Base-by-base conservation (phyloP, 2,888 invertebrate genomes). In the Odontothrips loti region DNA sequence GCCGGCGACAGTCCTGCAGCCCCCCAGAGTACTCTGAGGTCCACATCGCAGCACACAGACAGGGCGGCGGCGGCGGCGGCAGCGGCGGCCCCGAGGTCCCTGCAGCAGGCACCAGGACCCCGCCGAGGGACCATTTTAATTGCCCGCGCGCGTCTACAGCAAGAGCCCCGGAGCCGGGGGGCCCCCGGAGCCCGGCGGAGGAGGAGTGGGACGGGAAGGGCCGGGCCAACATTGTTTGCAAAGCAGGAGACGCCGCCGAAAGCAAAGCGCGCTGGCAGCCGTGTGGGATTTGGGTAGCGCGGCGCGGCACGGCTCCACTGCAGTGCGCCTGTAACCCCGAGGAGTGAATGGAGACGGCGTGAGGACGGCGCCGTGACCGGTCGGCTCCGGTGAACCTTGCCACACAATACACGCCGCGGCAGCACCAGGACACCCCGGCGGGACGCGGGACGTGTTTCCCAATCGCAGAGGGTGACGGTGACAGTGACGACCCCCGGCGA, bases 141-240 rank as follows among this genome's bases (percentile, higher is more conserved):
- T 75, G 68, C 27, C n/a, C 58, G 17, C 17, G 15, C 58, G n/a
- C 34, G 34, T 43, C 17, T 58, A 17, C 15, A 8, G 51, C 58
- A 58, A 17, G 58, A n/a, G n/a, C n/a, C n/a, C n/a, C 58, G n/a
- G 58, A 17, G 58, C 51, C 34, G 58, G 58, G 2, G 58, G 58
- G 15, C 15, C 4, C 34, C 34, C 34, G 17, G 51, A 12, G 51
- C n/a, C n/a, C n/a, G 58, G 58, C 17, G 58, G 12, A 58, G 58
- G 58, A 6, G 51, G 51, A 4, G 51, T 12, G 51, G 51, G 58
- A 15, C 6, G 58, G 11, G 17, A 15, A 58, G 58, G 68, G 68
- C 12, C 23, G 68, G 68, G 68, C 12, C 23, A 27, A 75, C 68
- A 75, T 75, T 75, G 68, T 75, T 75, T 75, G 68, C 68, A 75